A percentile compares a stretch with the other conserved stretches of the same genome.
These are phyloP conservation scores for Rattus norvegicus DNA, from an alignment of 2,113 vertebrate species.

Conservation along the genomic window DNA sequence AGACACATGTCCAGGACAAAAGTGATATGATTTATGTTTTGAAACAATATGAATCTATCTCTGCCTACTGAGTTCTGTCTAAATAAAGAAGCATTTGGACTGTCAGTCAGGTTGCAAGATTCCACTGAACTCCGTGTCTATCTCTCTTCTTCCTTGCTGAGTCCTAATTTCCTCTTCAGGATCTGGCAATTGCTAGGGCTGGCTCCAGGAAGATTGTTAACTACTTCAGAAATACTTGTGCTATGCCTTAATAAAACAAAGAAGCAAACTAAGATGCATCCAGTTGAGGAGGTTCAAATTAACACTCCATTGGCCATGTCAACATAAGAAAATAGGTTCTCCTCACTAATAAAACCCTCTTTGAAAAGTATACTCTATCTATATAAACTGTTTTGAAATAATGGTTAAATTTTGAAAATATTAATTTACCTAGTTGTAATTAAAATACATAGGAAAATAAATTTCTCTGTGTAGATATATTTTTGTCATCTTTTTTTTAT, in stretches of 20 bases:
- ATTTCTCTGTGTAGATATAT: conserved; percentile 27
- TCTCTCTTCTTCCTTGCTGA: no score
- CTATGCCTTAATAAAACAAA: not conserved
- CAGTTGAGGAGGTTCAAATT: not conserved
- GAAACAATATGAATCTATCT: no score
- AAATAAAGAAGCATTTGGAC: no score
- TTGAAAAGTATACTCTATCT: not conserved
- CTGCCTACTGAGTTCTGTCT: no score
- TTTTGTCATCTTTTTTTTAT: no score
- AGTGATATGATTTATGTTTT: no score
- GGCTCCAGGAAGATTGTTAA: no score
- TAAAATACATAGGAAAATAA: conserved; percentile 34
- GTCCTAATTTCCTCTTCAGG: no score
- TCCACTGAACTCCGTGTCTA: no score
- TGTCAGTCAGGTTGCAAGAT: no score
- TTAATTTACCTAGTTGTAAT: conserved; percentile 37
- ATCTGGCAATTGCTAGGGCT: no score
- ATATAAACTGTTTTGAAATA: conserved; percentile 54
- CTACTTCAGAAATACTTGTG: not conserved
- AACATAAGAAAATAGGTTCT: not conserved
- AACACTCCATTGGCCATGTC: conserved; percentile 1
- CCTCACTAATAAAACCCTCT: not conserved
- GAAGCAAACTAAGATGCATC: not conserved
- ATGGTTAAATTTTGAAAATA: conserved; percentile 31
- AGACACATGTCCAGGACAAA: no score